Conservation (phyloP, 2,797 vertebrate species). For the Paramormyrops hopkinsi region DNA sequence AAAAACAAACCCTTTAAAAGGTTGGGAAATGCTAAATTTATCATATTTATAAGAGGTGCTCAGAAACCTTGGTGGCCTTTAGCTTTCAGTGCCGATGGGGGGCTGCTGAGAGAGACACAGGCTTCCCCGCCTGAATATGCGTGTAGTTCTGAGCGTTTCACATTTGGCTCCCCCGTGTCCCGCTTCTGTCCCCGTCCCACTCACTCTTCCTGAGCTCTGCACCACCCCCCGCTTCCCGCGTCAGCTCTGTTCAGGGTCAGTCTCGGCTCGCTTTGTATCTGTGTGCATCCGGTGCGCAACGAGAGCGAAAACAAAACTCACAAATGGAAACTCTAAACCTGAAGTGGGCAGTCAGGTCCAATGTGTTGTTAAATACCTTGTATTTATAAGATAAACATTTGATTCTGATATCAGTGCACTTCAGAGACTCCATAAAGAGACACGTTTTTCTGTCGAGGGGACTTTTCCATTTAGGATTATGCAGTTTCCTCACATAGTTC, state of each 20-base stretch:
- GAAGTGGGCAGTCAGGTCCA: not conserved
- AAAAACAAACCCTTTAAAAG: not conserved
- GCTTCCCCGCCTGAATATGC: slow-evolving; percentile 8
- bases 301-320: not conserved
- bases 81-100: not conserved
- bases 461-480: not conserved
- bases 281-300: not conserved
- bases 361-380: not conserved
- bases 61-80: not conserved
- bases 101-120: slow-evolving; percentile 23
- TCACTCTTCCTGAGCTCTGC: not conserved
- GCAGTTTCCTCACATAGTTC: not conserved
- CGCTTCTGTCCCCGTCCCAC: not conserved
- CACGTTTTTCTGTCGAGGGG: not conserved
- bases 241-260: slow-evolving; percentile 1
- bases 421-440: not conserved
- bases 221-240: not conserved
- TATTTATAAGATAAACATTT: not conserved
- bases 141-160: not conserved
- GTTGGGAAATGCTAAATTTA: not conserved
- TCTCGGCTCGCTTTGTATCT: not conserved
- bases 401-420: not conserved
- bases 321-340: not conserved
- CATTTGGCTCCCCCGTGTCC: not conserved
- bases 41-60: not conserved